Evolutionary conservation across 2,797 vertebrate genomes (phyloP).

Genomic region (Cryptoprocta ferox): DNA sequence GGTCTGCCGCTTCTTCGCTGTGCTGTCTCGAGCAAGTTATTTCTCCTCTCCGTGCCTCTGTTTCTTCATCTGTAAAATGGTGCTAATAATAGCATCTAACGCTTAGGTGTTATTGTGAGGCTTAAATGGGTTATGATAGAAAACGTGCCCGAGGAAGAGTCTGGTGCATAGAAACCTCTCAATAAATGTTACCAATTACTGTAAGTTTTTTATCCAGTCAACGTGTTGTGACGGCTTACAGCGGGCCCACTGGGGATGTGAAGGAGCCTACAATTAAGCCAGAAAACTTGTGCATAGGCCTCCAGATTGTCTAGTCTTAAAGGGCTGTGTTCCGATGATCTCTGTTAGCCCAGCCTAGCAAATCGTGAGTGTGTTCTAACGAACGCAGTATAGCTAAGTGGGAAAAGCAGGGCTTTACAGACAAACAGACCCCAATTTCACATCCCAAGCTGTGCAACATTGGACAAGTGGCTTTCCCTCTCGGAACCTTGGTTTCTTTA

Average conservation of each 20-base stretch:
- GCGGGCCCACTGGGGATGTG: fast-evolving
- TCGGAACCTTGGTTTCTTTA: not conserved
- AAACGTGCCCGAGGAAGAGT: not conserved
- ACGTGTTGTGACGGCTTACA: too few relatives aligned
- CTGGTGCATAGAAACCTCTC: not conserved
- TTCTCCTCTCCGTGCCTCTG: not conserved
- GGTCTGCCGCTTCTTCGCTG: not conserved
- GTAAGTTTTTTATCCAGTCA: not conserved
- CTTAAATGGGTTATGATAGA: not conserved
- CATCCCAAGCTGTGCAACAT: not conserved
- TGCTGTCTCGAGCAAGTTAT: not conserved
- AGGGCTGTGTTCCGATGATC: not conserved
- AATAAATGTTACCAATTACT: too few relatives aligned
- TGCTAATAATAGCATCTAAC: not conserved
- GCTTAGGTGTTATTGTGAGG: not conserved
- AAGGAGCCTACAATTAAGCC: not conserved
- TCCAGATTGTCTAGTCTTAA: not conserved
- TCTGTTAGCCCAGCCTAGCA: not conserved
- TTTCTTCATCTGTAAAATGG: not conserved
- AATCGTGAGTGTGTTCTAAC: not conserved
- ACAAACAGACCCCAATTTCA: not conserved
- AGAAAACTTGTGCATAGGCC: not conserved
- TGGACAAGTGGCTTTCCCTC: not conserved
- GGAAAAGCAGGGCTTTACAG: not conserved
- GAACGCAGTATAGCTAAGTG: fast-evolving